These are phyloP conservation scores for Hypocryptadius cinnamomeus DNA, from an alignment of 2,113 vertebrate species.

Conservation along the genomic window DNA sequence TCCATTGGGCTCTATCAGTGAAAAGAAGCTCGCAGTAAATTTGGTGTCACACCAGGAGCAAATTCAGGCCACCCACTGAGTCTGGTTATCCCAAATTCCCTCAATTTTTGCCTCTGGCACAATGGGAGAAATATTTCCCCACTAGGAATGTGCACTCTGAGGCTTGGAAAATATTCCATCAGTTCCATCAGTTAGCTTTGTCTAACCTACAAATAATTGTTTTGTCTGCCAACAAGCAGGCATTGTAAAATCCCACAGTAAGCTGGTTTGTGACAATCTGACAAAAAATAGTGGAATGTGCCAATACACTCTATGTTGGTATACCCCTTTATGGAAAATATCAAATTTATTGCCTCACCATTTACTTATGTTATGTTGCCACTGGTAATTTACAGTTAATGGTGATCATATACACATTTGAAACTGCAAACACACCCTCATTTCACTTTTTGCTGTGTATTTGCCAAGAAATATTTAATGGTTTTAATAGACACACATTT, in stretches of 20 bases:
- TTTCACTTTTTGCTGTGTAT: neutral
- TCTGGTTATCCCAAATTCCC: neutral
- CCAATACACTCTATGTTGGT: neutral
- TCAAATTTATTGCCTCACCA: neutral
- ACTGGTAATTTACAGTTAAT: neutral
- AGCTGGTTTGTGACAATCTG: neutral
- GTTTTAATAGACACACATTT: neutral
- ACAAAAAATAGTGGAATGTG: neutral
- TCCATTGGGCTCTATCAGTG: neutral
- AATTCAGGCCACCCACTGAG: neutral
- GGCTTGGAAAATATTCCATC: neutral
- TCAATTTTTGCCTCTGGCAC: neutral
- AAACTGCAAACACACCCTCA: neutral
- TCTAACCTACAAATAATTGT: neutral
- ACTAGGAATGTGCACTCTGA: accelerated
- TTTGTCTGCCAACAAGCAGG: neutral
- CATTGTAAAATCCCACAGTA: neutral
- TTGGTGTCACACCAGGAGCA: accelerated
- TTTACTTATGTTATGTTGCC: neutral
- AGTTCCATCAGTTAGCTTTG: neutral
- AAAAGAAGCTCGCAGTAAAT: neutral
- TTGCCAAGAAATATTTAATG: neutral
- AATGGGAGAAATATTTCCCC: neutral
- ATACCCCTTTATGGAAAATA: neutral
- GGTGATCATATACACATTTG: too few relatives aligned